Percentiles rank a stretch among this genome's conserved stretches.
Conservation (phyloP, 2,888 invertebrate genomes). For the Drosophila subquinaria region DNA sequence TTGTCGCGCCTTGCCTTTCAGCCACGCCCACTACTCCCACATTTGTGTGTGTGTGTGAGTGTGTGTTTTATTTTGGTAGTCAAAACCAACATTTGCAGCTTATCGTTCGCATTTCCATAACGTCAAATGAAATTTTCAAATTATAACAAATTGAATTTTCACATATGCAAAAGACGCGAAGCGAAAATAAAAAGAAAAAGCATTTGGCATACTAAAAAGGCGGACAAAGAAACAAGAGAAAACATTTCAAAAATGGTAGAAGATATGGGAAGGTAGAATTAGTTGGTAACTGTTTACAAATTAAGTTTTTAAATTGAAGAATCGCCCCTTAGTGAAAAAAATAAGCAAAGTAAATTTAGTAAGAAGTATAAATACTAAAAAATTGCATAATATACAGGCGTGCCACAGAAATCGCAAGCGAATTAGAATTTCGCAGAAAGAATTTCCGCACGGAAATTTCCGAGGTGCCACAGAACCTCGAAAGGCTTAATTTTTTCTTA, state of each 20-base stretch:
- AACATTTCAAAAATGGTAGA: not conserved
- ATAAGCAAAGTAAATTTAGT: too few relatives aligned
- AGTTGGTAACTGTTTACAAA: not conserved
- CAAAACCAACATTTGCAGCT: conserved; percentile 47
- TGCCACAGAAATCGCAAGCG: too few relatives aligned
- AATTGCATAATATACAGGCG: too few relatives aligned
- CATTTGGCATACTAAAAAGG: conserved; percentile 10
- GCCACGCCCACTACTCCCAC: not conserved
- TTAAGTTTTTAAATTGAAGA: not conserved
- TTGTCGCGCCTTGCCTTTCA: conserved; percentile 39
- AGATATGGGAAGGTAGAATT: not conserved
- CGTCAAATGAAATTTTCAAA: conserved; percentile 76
- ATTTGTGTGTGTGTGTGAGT: conserved; percentile 4
- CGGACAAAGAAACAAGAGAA: not conserved
- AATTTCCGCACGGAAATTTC: too few relatives aligned
- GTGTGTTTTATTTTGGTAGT: conserved; percentile 25
- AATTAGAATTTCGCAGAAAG: too few relatives aligned
- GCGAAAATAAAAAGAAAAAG: conserved; percentile 9
- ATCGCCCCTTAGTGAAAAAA: not conserved
- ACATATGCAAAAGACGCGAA: conserved; percentile 31
- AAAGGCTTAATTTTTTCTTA: too few relatives aligned
- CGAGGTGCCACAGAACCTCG: too few relatives aligned
- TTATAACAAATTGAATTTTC: conserved; percentile 80
- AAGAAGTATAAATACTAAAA: too few relatives aligned
- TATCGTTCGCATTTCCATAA: conserved; percentile 73